Base-by-base conservation (phyloP, 1,140 invertebrate species). In the Cyrtorhinus lividipennis region DNA sequence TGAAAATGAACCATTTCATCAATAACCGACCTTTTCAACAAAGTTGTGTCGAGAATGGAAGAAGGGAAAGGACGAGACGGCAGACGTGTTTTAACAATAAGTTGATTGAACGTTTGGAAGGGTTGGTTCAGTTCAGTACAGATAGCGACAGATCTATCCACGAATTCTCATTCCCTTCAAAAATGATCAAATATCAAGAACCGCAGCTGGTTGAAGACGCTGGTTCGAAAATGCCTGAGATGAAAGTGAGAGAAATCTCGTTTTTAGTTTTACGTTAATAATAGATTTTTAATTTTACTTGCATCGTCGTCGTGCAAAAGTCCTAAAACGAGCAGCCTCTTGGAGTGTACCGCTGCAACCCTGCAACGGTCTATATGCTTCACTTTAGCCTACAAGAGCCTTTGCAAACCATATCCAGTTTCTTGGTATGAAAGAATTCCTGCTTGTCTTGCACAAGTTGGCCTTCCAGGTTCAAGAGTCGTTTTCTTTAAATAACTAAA, bases 141-240 rank as follows among this genome's bases (percentile, higher is more conserved):
- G 48, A 53, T 10, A 3, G 10, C 8, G 48, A 53, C 18, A 12
- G 48, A 20, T 5, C 10, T 10, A 12, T 53, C 5, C 48, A 53
- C 18, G 48, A 53, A 53, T 53, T 53, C 48, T 53, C 48, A 5
- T 53, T 53, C 48, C 48, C 20, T 53, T 20, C 48, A 20, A 53
- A 53, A 20, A 5, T 53, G 5, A 8, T 53, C 48, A 53, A 53
- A 20, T 53, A 15, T 20, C 48, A 53, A 20, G 48, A 53, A 20
- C 48, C 48, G 5, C 48, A 53, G 20, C 20, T 53, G 48, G 20
- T 53, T 5, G 48, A 20, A 3, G 48, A 53, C 20, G 5, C 18
- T 5, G 20, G 20, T 8, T 10, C 48, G 20, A 20, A 53, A 5
- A 53, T 53, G 48, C 48, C 48, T 10, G 48, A 53, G 10, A 53